phyloP scores from a whole-genome alignment of 2,797 vertebrate genomes.

The Chloroceryle inda region DNA sequence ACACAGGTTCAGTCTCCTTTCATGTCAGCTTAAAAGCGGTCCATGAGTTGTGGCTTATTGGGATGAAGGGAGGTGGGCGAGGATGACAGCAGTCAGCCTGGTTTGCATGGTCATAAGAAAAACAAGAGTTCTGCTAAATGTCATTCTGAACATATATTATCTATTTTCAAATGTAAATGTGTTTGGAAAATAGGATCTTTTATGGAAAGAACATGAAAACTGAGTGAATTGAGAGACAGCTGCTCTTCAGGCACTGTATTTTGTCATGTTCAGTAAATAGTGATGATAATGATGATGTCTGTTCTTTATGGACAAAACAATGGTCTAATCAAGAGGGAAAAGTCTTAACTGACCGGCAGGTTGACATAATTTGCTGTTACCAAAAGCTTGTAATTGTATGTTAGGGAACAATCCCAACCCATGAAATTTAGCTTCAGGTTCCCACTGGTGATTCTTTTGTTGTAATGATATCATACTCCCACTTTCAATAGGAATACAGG shows the following conservation, averaged over 20 bases:
- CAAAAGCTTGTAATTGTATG: background rate
- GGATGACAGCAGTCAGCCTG: background rate
- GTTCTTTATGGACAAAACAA: background rate
- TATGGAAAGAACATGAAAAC: background rate
- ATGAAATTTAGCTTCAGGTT: background rate
- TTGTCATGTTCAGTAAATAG: background rate
- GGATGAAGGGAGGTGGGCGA: background rate
- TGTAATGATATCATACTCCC: background rate
- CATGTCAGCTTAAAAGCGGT: background rate
- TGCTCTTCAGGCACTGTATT: background rate
- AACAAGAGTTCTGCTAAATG: background rate
- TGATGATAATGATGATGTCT: background rate
- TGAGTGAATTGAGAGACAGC: background rate
- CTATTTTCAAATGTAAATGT: background rate
- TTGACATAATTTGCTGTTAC: background rate
- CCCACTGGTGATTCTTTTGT: background rate
- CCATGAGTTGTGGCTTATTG: background rate
- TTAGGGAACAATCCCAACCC: background rate
- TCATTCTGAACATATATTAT: background rate
- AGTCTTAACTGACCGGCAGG: background rate
- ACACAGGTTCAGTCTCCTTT: background rate
- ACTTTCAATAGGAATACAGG: background rate
- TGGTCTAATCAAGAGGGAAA: background rate
- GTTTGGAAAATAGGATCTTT: background rate
- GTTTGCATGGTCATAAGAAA: background rate